Evolutionary conservation across 2,888 invertebrate genomes (phyloP).

Genomic region (Rhingia campestris): DNA sequence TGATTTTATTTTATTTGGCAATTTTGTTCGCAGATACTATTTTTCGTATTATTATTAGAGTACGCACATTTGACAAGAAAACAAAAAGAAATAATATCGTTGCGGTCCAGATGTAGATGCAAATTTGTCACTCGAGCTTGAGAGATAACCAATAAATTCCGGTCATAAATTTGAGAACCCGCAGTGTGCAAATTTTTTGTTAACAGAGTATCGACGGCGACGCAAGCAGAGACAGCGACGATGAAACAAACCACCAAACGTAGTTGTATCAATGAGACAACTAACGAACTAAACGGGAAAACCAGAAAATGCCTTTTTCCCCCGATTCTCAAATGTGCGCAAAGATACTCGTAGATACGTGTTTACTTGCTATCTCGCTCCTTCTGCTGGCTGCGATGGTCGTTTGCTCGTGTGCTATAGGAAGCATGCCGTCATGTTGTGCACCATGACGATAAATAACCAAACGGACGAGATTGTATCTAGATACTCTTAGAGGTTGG

Average conservation of each 20-base stretch:
- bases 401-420: slow-evolving; percentile 57
- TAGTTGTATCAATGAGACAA: slow-evolving; percentile 74
- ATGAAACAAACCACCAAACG: slow-evolving; percentile 71
- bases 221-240: slow-evolving; percentile 69
- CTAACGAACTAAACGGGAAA: slow-evolving; percentile 72
- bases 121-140: slow-evolving; percentile 59
- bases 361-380: slow-evolving; percentile 59
- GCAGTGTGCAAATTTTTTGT: slow-evolving; percentile 60
- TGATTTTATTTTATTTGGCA: slow-evolving; percentile 25
- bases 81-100: background rate
- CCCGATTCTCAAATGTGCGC: slow-evolving; percentile 63
- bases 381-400: slow-evolving; percentile 21
- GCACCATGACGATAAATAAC: slow-evolving; percentile 72
- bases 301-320: slow-evolving; percentile 72
- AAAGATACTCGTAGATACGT: slow-evolving; percentile 68
- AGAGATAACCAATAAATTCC: slow-evolving; percentile 60
- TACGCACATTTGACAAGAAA: slow-evolving; percentile 4
- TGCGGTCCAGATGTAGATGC: slow-evolving; percentile 39
- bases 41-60: background rate
- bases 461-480: slow-evolving; percentile 66
- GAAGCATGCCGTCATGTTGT: slow-evolving; percentile 69
- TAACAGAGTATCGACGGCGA: slow-evolving; percentile 60
- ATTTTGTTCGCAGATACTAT: background rate
- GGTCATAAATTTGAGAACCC: slow-evolving; percentile 60
- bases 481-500: slow-evolving; percentile 69